These are phyloP conservation scores for Zaprionus ghesquierei DNA, from an alignment of 1,140 invertebrate genomes.

Conservation along the genomic window DNA sequence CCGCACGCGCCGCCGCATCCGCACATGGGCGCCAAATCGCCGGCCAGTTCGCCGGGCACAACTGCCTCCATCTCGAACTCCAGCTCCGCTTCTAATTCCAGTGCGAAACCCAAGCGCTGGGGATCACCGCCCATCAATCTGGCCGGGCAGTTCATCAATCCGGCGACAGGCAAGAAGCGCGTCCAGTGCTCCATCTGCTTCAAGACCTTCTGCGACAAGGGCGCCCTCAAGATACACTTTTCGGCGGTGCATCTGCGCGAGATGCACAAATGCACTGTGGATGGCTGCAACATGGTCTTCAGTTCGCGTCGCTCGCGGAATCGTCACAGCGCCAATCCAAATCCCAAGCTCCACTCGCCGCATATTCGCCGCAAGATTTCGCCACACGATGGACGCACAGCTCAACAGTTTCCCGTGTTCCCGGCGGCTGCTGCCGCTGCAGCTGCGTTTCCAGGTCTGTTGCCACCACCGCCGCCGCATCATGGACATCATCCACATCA, in stretches of 20 bases:
- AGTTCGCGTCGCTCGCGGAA: constrained; percentile 89
- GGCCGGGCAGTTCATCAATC: constrained; percentile 95
- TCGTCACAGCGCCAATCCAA: constrained; percentile 96
- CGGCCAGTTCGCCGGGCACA: constrained; percentile 63
- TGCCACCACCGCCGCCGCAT: constrained; percentile 81
- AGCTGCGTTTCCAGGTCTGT: constrained; percentile 83
- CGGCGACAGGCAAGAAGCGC: constrained; percentile 96
- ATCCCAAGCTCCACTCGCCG: constrained; percentile 98
- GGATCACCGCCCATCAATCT: constrained; percentile 90
- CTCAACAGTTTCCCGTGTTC: constrained; percentile 90
- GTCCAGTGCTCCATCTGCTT: constrained; percentile 99
- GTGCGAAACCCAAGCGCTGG: constrained; percentile 70
- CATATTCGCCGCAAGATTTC: constrained; percentile 95
- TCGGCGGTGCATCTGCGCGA: constrained; percentile 95
- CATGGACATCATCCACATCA: constrained; percentile 33
- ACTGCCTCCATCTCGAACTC: neutral
- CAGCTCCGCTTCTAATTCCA: constrained; percentile 1
- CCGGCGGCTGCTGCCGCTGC: constrained; percentile 73
- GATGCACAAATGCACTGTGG: constrained; percentile 91
- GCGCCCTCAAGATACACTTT: constrained; percentile 99
- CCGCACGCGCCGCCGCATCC: constrained; percentile 12
- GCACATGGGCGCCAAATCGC: constrained; percentile 44
- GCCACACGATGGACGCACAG: constrained; percentile 94
- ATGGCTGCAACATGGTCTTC: constrained; percentile 92
- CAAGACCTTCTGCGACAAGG: constrained; percentile 99